phyloP scores from a whole-genome alignment of 1,140 invertebrate genomes.

The Lutraria rhynchaena region DNA sequence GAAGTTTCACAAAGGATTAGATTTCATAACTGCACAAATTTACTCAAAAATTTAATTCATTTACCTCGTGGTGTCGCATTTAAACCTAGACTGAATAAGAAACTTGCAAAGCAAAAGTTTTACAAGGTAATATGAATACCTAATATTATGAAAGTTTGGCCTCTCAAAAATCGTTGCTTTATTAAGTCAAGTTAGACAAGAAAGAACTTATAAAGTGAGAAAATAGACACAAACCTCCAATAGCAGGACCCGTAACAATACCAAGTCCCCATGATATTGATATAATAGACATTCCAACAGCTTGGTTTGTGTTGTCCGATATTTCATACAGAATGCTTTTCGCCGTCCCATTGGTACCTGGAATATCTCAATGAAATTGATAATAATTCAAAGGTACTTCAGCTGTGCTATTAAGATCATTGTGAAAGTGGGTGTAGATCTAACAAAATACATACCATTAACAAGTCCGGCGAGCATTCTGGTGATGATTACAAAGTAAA shows the following conservation, averaged over 20 bases:
- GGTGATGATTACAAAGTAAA: constrained; percentile 69
- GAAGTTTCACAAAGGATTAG: no score
- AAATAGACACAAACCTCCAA: constrained; percentile 72
- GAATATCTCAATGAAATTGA: constrained; percentile 27
- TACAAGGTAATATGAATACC: neutral
- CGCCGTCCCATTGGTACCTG: constrained; percentile 72
- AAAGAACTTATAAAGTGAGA: neutral
- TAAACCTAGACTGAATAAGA: no score
- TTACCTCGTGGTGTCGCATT: no score
- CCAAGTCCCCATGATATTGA: constrained; percentile 76
- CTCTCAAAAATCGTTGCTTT: no score
- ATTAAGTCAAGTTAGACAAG: neutral
- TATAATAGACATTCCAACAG: constrained; percentile 76
- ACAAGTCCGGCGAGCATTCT: constrained; percentile 75
- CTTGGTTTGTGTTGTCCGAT: constrained; percentile 78
- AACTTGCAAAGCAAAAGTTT: no score
- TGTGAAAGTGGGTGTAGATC: no score
- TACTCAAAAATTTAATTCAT: no score
- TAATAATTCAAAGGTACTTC: no score
- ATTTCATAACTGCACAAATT: no score
- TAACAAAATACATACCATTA: constrained; percentile 71
- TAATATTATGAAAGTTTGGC: neutral
- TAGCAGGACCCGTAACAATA: constrained; percentile 74
- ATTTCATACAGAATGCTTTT: constrained; percentile 78
- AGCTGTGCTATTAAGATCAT: no score